Evolutionary conservation across 2,113 vertebrate genomes (phyloP), one percentile per base, ranked within the genome.

Genomic region (Ornithorhynchus anatinus): DNA sequence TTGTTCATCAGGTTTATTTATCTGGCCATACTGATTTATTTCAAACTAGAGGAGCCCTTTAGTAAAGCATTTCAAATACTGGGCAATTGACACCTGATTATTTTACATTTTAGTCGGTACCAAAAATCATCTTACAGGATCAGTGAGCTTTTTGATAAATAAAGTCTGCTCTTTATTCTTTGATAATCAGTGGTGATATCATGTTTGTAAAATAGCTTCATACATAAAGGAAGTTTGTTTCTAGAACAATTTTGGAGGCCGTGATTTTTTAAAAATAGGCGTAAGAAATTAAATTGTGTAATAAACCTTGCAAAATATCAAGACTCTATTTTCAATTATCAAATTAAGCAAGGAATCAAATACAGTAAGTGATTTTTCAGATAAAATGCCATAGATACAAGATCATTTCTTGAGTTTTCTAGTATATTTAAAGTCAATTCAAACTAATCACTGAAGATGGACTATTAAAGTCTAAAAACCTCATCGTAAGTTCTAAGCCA

Each of bases 251-350:
- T 25, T 27, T 50, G 17, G 9, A 57, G 11, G 32, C 4, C 39
- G 23, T n/a, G 5, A 35, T 59, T 27, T 56, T 50, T 40, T 47
- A 8, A 12, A 43, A 59, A 56, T 43, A 32, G n/a, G n/a, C n/a
- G 10, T 7, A 19, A 47, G 25, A 69, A 68, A 57, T 64, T 68
- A 60, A 71, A 33, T 58, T 53, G 61, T 71, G 42, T 80, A 54
- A 56, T 52, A 72, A 52, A 22, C 19, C 58, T 75, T 42, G 17
- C 6, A 77, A 67, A 38, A 51, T 74, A 25, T 54, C 38, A 42
- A 61, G 65, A 54, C 69, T 67, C 56, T 27, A 71, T 23, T 71
- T 11, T 39, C 13, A 45, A 43, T 40, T 64, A 40, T 36, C 22
- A 11, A 59, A 58, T 70, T 29, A 45, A 4, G 20, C n/a, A 52